A percentile compares a stretch with the other conserved stretches of the same genome.
phyloP scores from a whole-genome alignment of 2,888 invertebrate genomes.

The Chaitophorus viminalis region DNA sequence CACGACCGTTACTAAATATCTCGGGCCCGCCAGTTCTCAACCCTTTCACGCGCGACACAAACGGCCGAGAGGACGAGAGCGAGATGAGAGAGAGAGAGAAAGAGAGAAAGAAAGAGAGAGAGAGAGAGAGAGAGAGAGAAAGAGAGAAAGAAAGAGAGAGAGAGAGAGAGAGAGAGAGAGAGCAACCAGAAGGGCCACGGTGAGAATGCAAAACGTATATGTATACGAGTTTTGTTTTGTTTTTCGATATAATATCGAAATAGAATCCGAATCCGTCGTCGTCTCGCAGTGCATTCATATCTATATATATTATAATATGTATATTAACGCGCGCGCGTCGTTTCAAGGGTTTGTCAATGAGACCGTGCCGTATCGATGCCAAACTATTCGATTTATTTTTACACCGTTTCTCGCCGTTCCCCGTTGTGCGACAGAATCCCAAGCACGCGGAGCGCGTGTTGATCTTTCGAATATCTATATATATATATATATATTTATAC shows the following conservation, averaged over 20 bases:
- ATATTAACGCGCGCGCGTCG: conserved; percentile 10
- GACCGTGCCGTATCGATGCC: conserved; percentile 51
- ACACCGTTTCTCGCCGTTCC: conserved; percentile 21
- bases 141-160: no score
- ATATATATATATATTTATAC: no score
- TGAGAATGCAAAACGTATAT: no score
- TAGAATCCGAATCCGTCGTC: conserved; percentile 22
- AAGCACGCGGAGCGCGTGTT: conserved; percentile 40
- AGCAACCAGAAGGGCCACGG: no score
- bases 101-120: neutral
- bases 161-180: no score
- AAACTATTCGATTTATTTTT: conserved; percentile 62
- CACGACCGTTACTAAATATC: neutral
- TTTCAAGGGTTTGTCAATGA: conserved; percentile 61
- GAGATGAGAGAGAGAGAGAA: neutral
- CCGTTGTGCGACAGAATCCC: conserved; percentile 28
- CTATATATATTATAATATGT: neutral
- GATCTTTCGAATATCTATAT: conserved; percentile 56
- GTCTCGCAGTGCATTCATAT: neutral
- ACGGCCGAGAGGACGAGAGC: no score
- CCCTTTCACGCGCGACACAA: neutral
- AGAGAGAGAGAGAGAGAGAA: no score
- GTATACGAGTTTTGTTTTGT: conserved; percentile 3
- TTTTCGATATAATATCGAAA: conserved; percentile 14
- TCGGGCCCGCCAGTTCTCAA: neutral